Base-by-base conservation (phyloP, 2,113 vertebrate genomes). In the Crotalus horridus region DNA sequence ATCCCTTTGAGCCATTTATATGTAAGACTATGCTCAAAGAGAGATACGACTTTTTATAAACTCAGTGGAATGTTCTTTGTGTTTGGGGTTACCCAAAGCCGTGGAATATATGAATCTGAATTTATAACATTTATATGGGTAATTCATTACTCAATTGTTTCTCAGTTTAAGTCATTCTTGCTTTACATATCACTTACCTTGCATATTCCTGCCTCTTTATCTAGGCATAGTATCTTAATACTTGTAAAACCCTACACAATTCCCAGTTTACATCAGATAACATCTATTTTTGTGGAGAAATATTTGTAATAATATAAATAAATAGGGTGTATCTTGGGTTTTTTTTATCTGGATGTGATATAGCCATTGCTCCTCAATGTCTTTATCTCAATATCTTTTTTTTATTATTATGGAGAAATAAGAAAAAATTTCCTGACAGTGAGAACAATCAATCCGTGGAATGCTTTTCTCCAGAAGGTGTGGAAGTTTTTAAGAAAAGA, bases 21-120 rank as follows among this genome's bases (percentile, higher is more conserved):
- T 97, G 96, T 97, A 97, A 98, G 97, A 96, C 97, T 97, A 92
- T 94, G 94, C 96, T 98, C 96, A 98, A 98, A 98, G 96, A 97
- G 96, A 97, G 96, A 97, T 97, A 97, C 97, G 97, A 97, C 96
- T 97, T 97, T 97, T 97, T 97, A 98, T 96, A 97, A 97, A 95
- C 97, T 97, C 98, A 96, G 93, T 95, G 97, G 97, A 98, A 94
- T 91, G 93, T 91, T 96, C 95, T 96, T 97, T 96, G 96, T 97
- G 95, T 97, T 97, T 98, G 97, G 96, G 97, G 97, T 97, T 97
- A 96, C 97, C 97, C 97, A 98, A 98, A 93, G 95, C 96, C 95
- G 96, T 97, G 95, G 97, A 97, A 97, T 95, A 94, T 94, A 95
- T 96, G 95, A 95, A 91, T 97, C 95, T 95, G 95, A 97, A 95